Evolutionary conservation across 2,113 vertebrate genomes (phyloP).

Genomic region (Mionectes macconnelli): DNA sequence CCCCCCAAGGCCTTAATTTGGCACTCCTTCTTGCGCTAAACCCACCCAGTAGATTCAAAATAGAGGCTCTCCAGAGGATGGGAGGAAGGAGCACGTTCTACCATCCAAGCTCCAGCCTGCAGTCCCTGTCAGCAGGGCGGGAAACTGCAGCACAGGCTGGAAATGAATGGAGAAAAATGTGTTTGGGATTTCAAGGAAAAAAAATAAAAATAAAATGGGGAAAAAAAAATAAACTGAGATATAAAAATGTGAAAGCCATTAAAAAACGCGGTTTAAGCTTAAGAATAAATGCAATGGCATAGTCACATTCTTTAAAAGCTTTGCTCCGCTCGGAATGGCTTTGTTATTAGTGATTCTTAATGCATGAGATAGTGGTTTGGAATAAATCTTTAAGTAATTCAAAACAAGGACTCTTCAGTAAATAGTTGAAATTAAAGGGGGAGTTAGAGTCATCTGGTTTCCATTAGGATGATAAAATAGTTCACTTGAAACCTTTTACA

Average conservation of each 20-base stretch:
- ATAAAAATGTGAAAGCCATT: slow-evolving; percentile 62
- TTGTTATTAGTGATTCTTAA: slow-evolving; percentile 76
- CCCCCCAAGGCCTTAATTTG: not conserved
- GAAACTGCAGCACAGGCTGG: not conserved
- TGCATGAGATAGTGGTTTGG: slow-evolving; percentile 76
- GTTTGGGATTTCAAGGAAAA: not conserved
- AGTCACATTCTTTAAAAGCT: slow-evolving; percentile 70
- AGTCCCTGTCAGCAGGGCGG: not conserved
- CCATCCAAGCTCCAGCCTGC: not conserved
- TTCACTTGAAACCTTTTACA: slow-evolving; percentile 96
- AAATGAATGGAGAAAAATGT: not conserved
- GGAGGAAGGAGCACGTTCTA: not conserved
- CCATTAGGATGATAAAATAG: slow-evolving; percentile 99
- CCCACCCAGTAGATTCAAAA: not conserved
- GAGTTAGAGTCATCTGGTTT: slow-evolving; percentile 94
- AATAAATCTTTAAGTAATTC: slow-evolving; percentile 85
- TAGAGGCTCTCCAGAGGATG: not conserved
- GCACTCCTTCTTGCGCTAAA: not conserved
- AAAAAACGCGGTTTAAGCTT: slow-evolving; percentile 45
- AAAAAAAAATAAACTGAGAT: slow-evolving; percentile 20
- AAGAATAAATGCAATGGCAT: slow-evolving; percentile 46
- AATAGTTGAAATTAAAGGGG: slow-evolving; percentile 87
- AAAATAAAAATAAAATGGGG: not conserved
- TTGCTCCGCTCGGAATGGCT: slow-evolving; percentile 65
- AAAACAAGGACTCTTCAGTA: slow-evolving; percentile 86